A percentile compares a stretch with the other conserved stretches of the same genome.
These are phyloP conservation scores for Myodes glareolus DNA, from an alignment of 2,113 vertebrate species.

Conservation along the genomic window DNA sequence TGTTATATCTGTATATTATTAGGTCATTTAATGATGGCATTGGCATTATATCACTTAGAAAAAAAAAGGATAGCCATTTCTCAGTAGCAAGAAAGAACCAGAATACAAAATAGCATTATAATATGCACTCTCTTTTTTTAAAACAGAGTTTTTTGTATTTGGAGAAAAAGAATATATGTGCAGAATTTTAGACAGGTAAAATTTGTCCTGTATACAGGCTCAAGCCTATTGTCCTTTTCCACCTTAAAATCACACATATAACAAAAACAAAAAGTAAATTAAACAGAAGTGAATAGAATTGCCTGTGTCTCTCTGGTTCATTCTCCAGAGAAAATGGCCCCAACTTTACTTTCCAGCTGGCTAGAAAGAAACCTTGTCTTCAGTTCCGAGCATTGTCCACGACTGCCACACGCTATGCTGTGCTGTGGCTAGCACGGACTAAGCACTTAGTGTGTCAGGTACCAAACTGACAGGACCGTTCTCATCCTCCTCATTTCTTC, in stretches of 20 bases:
- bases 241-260: background rate
- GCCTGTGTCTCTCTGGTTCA: background rate
- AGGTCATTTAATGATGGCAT: background rate
- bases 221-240: background rate
- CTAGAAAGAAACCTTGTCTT: background rate
- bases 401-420: background rate
- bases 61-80: background rate
- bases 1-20: background rate
- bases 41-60: background rate
- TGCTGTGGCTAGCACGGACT: background rate
- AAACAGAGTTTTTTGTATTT: slow-evolving; percentile 20
- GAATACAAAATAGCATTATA: background rate
- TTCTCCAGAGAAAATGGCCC: background rate
- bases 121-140: background rate
- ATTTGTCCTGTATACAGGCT: background rate
- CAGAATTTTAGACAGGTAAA: background rate
- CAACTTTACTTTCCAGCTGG: background rate
- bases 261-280: slow-evolving; percentile 12
- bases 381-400: background rate
- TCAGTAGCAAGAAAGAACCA: background rate
- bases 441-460: background rate
- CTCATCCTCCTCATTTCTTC: background rate
- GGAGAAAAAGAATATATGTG: slow-evolving; percentile 4
- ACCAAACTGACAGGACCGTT: background rate
- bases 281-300: slow-evolving; percentile 13